Percentiles rank a stretch among this genome's conserved stretches.
These are phyloP conservation scores for Tylochromis polylepis DNA, from an alignment of 2,113 vertebrate species.

Conservation along the genomic window DNA sequence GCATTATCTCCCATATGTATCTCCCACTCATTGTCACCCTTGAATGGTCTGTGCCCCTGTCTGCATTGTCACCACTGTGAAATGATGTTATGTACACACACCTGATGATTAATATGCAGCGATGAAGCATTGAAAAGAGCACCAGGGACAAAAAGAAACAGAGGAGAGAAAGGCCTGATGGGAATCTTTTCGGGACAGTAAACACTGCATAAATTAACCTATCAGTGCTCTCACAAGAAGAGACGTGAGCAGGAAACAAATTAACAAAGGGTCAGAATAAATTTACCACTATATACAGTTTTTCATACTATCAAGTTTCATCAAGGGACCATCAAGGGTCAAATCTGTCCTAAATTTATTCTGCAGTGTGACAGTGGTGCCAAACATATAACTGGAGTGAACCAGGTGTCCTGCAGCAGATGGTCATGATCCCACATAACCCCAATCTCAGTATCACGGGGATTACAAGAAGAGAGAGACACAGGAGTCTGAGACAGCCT, in stretches of 20 bases:
- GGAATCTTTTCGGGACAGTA: constrained; percentile 54
- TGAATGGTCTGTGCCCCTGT: constrained; percentile 2
- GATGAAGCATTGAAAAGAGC: neutral
- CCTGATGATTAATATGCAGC: constrained; percentile 66
- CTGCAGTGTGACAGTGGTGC: neutral
- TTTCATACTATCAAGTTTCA: neutral
- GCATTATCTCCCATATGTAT: constrained; percentile 28
- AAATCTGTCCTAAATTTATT: neutral
- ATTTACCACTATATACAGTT: neutral
- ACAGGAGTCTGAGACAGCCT: neutral
- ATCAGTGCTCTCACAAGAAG: constrained; percentile 38
- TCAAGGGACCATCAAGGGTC: neutral
- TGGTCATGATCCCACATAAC: neutral
- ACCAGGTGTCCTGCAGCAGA: neutral
- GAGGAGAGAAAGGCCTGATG: constrained; percentile 49
- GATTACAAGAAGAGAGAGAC: neutral
- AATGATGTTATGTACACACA: constrained; percentile 61
- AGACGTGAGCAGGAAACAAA: constrained; percentile 26
- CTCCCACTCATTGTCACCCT: constrained; percentile 22
- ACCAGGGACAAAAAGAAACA: neutral
- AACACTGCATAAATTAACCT: constrained; percentile 62
- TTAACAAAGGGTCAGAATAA: neutral
- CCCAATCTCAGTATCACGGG: neutral
- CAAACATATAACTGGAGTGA: neutral
- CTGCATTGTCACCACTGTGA: constrained; percentile 17